Base-by-base conservation (phyloP, 2,797 vertebrate genomes). In the Hemibagrus guttatus region DNA sequence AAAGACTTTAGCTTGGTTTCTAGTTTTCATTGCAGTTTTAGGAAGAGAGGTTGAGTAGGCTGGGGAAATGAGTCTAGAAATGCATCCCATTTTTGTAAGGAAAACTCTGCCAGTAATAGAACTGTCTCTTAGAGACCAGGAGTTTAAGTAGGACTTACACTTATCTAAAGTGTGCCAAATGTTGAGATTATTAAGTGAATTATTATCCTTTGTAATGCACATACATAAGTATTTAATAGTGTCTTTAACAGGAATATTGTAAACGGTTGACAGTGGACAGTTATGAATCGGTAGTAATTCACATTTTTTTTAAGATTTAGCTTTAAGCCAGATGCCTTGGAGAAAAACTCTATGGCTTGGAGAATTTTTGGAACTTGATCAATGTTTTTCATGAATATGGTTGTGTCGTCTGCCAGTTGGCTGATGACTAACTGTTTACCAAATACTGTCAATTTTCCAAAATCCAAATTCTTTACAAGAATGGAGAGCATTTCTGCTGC, bases 211-310 rank as follows among this genome's bases (percentile, higher is more conserved):
- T 7, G 42, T 83, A 31, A 83, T 71, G 13, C 28, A 11, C 52
- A 84, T 86, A 4, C 78, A 39, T 19, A 82, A 21, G 58, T 86
- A 74, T 86, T 86, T 82, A 35, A 52, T 31, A 42, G 54, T 19
- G 13, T 39, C 35, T 31, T 86, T 71, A 42, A 86, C 52, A 68
- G 75, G 76, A 39, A 86, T 86, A 71, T 39, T 75, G 19, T 71
- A 13, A 12, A 80, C n/a, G n/a, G n/a, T 39, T 4, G 46, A 49
- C 16, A 64, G 17, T 21, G 6, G 11, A 35, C 14, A 64, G 61
- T 85, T n/a, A n/a, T 79, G 74, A 35, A 84, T 72, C 31, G 17
- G 26, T 21, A 72, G 31, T 12, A 71, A 66, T 52, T 59, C 83
- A 71, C 68, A 84, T 72, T 84, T 84, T 84, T 84, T 9, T 9